Evolutionary conservation across 2,888 invertebrate genomes (phyloP), one percentile per base, ranked within the genome.

Genomic region (Brenthis daphne): DNA sequence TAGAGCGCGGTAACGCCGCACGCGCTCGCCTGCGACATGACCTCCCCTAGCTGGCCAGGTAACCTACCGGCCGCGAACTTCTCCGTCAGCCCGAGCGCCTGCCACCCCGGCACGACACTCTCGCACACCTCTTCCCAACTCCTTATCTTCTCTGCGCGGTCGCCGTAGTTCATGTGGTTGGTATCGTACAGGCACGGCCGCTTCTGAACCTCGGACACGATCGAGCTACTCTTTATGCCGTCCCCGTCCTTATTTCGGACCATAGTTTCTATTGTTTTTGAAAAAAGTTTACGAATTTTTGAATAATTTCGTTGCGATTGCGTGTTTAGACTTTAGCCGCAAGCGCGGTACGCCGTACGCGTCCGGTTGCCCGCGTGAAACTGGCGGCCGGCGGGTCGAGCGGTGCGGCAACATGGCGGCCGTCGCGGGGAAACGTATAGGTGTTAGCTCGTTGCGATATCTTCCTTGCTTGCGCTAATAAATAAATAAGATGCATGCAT

Each of bases 91-190:
- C 83, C 84, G 80, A 92, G 85, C 80, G 83, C 79, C 77, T 76
- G 75, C 91, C 91, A 92, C 73, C 85, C 86, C 54, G 92, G 92
- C 80, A 92, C 90, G 73, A 92, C 90, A 76, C 78, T 83, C 80
- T 85, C 82, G 84, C 85, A 92, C 64, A 92, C 89, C 78, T 92
- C 92, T 79, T 90, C 90, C 93, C 93, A 93, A 77, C 87, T 86
- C 73, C 87, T 80, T 74, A 85, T 83, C 87, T 93, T 93, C 82
- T 88, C 90, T 50, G 86, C 83, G 74, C 91, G 82, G 73, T 93
- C 93, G 5, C 92, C 88, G 76, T 92, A 90, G 74, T 84, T 87
- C 48, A 83, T 78, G 75, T 92, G 87, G 72, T 90, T 91, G 43
- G 89, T 86, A 72, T 92, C 92, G 76, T 85, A 92, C 64, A 92